Evolutionary conservation across 2,797 vertebrate genomes (phyloP), one percentile per base, ranked within the genome.

Genomic region (Microchirus variegatus): DNA sequence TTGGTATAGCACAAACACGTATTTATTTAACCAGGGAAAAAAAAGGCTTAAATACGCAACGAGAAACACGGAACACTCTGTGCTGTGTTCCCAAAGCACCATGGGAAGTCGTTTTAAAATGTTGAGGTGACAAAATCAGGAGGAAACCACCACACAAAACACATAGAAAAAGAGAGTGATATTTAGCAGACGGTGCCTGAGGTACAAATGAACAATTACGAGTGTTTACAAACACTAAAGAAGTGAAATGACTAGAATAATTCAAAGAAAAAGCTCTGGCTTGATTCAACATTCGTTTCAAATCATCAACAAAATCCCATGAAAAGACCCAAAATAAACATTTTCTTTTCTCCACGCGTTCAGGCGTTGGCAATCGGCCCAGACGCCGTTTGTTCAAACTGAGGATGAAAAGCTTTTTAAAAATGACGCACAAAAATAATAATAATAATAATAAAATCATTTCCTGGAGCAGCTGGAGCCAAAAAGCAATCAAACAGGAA

Each of bases 61-160:
- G n/a, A n/a, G n/a, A n/a, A n/a, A n/a, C n/a, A n/a, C n/a, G n/a
- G 12, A 40, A 62, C 56, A 51, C 40, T 17, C 40, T 51, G 49
- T 14, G 16, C 45, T 19, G 50, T 19, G 37, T 64, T 63, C 70
- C 16, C 56, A 74, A 69, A 80, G 76, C 73, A 74, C 50, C 63
- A 63, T 35, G 15, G 64, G 60, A 67, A 66, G 66, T 38, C 22
- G 1, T 49, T 41, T 14, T 57, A 2, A 70, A 61, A 75, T 57
- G 60, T 46, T 13, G 62, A 58, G 31, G 8, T 31, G 66, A 59
- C 53, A 17, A 53, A 73, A 58, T 16, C 44, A 45, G 63, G 65
- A 48, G 13, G 35, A 31, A 55, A 68, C 42, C 51, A 86, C 73
- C 63, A 40, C 10, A 77, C 47, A 79, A 76, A 75, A 19, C 44